Evolutionary conservation across 2,888 invertebrate species (phyloP), one percentile per base, ranked within the genome.

Genomic region (Incurvaria masculella): DNA sequence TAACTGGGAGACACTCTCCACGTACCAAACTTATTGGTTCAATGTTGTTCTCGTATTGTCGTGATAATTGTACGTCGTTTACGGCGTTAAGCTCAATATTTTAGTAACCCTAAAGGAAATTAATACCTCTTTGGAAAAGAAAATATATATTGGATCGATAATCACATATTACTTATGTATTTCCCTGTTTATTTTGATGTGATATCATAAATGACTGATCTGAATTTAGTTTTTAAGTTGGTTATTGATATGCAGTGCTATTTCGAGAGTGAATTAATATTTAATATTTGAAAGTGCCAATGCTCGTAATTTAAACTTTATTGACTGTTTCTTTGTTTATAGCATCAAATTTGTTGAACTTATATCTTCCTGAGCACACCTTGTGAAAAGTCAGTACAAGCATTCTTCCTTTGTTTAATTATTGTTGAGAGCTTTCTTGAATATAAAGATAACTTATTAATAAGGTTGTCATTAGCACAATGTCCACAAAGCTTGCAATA

Each of bases 201-300:
- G 81, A 81, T 81, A 81, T 79, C 79, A 79, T 79, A 78, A 79
- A 80, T 75, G 80, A 80, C 80, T 80, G 79, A 80, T 80, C 79
- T 80, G 79, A 79, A 78, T 76, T 80, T 79, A 79, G 79, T 79
- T 79, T 78, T 75, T 79, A 80, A 79, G 79, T 79, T 79, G 78
- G 69, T 79, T 78, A 74, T 75, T 71, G 66, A 74, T 76, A 71
- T 69, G 74, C 79, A 78, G 78, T 78, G 78, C 78, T 79, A 76
- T 73, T 75, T 75, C 72, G 69, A 72, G 69, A 68, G 69, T 74
- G 71, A 75, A 72, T 74, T 79, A 75, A 78, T 72, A 69, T 69
- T 70, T 73, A 76, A 76, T 76, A 74, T 73, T 52, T 78, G 72
- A 78, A 78, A 79, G 79, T 80, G 79, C 79, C 79, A 80, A 80